Evolutionary conservation across 2,797 vertebrate species (phyloP), one percentile per base, ranked within the genome.

Genomic region (Notolabrus celidotus): DNA sequence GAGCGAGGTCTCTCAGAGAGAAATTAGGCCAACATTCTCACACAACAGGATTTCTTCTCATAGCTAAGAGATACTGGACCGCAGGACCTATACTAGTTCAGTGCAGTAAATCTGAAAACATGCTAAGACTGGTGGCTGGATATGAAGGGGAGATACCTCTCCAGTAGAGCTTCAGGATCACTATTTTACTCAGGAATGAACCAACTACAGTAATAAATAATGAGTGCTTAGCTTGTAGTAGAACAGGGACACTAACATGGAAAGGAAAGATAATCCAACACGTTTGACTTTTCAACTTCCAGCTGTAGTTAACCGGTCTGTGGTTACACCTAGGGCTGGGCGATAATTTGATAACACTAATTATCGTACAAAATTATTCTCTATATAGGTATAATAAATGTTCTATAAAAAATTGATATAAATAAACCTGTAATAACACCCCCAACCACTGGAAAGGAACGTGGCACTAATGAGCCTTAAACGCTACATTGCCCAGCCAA

Each of bases 1-100:
- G 53, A 50, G 46, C 10, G 38, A 67, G 43, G 17, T 31, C 25
- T 63, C 51, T 49, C 41, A 17, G 20, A 23, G 29, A 70, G n/a
- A 46, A 84, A 83, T 49, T 20, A 67, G 70, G 79, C 57, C 70
- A 80, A 23, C 19, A 19, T 63, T 67, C 41, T 75, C 25, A 67
- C 58, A 73, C 29, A 17, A 67, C 51, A 64, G n/a, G 23, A 53
- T 65, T 57, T 33, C 53, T 42, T 46, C 43, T 51, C 25, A 71
- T 58, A 46, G 47, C 43, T 54, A 34, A 77, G 42, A 36, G 10
- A 70, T 15, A 41, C 20, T 64, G 22, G 22, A 47, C 34, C 23
- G 15, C 7, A 3, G 3, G 6, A 25, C 11, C n/a, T 17, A 20
- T 15, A 17, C n/a, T n/a, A n/a, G 43, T 36, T 51, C 61, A 46